Conservation (phyloP, 2,797 vertebrate genomes). For the Acanthis flammea region DNA sequence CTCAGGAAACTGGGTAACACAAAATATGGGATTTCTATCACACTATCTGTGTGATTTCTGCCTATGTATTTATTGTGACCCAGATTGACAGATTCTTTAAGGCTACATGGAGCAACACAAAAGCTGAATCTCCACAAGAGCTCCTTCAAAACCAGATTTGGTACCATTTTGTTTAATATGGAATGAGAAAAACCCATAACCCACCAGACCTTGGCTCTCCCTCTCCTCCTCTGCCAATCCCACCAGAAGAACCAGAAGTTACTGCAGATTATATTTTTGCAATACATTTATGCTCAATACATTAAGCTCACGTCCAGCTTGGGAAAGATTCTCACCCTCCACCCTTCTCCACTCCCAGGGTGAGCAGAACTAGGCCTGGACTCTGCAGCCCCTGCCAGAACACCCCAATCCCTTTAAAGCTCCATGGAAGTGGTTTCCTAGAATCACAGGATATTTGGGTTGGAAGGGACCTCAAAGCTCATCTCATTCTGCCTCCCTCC, state of each 20-base stretch:
- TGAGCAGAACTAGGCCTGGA: neutral
- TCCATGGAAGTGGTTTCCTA: neutral
- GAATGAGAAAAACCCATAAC: neutral
- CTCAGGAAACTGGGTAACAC: neutral
- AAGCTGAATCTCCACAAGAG: neutral
- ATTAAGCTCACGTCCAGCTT: neutral
- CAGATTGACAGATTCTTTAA: neutral
- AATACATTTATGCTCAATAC: neutral
- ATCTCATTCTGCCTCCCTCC: accelerated
- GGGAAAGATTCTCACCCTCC: neutral
- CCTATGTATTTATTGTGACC: neutral
- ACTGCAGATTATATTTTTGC: neutral
- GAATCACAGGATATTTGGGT: neutral
- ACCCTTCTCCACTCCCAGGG: neutral
- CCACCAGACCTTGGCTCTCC: neutral
- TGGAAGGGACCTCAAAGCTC: neutral
- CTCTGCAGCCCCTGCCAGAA: neutral
- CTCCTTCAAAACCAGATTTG: neutral
- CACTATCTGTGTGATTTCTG: neutral
- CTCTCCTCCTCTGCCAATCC: neutral
- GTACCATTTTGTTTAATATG: neutral
- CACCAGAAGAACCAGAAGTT: neutral
- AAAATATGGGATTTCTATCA: neutral
- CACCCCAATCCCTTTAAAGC: neutral
- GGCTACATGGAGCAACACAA: neutral